Evolutionary conservation across 64 coral and sea anemone genomes (phyloP).

Genomic region (Montipora efflorescens): DNA sequence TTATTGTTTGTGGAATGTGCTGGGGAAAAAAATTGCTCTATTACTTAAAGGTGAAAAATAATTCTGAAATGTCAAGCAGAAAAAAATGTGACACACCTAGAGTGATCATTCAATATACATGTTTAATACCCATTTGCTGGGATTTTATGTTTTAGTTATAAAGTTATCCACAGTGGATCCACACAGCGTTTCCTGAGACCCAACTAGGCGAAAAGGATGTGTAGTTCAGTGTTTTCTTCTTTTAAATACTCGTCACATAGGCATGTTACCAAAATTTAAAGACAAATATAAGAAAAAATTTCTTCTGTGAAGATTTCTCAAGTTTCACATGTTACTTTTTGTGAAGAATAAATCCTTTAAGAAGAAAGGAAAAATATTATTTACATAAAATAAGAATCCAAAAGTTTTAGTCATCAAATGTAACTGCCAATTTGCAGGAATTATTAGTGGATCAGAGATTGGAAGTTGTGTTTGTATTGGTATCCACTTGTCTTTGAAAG

Average conservation of each 20-base stretch:
- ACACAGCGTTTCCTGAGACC: not conserved
- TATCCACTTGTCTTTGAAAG: no score
- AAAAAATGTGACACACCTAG: not conserved
- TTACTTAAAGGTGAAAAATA: not conserved
- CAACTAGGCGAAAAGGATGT: not conserved
- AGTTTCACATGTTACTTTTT: not conserved
- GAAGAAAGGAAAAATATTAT: not conserved
- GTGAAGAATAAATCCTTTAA: not conserved
- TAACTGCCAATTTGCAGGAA: not conserved
- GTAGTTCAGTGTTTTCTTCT: not conserved
- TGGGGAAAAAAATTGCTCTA: not conserved
- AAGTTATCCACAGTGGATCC: constrained; percentile 22
- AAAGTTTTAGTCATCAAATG: not conserved
- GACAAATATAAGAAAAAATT: not conserved
- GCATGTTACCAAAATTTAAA: constrained; percentile 13
- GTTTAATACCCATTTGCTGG: constrained; percentile 30
- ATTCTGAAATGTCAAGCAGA: not conserved
- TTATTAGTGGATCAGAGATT: not conserved
- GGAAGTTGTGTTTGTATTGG: not conserved
- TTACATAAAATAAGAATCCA: not conserved
- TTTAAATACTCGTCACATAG: not conserved
- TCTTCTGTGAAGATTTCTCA: not conserved
- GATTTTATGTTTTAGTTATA: constrained; percentile 31
- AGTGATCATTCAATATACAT: constrained; percentile 6
- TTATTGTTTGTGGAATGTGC: constrained; percentile 29